Conservation (phyloP, 1,140 invertebrate genomes). For the Mylabris phalerata region DNA sequence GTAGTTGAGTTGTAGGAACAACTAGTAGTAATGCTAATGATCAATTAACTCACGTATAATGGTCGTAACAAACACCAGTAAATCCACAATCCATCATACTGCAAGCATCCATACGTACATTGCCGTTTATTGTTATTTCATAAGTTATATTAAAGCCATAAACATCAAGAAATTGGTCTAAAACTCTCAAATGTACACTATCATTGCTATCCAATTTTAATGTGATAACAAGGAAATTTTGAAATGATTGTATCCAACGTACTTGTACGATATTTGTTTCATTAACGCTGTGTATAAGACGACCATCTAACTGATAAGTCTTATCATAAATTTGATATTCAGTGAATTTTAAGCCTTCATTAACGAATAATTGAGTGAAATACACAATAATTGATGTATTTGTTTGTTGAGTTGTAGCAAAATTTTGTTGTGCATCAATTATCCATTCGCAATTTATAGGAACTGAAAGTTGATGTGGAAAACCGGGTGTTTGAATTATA, state of each 20-base stretch:
- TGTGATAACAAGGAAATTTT: slow-evolving; percentile 71
- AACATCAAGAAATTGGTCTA: slow-evolving; percentile 73
- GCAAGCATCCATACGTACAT: slow-evolving; percentile 56
- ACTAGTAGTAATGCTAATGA: not conserved
- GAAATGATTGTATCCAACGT: slow-evolving; percentile 59
- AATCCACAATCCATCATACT: slow-evolving; percentile 73
- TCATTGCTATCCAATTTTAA: slow-evolving; percentile 65
- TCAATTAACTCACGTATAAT: slow-evolving; percentile 35
- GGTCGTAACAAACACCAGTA: slow-evolving; percentile 65
- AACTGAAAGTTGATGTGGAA: slow-evolving; percentile 60
- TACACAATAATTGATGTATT: slow-evolving; percentile 71
- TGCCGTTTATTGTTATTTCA: slow-evolving; percentile 54
- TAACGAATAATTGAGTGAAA: slow-evolving; percentile 80
- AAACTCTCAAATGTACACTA: slow-evolving; percentile 74
- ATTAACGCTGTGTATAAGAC: slow-evolving; percentile 54
- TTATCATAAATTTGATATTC: slow-evolving; percentile 77
- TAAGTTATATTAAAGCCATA: slow-evolving; percentile 92
- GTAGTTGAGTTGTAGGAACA: too few relatives aligned
- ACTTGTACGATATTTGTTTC: slow-evolving; percentile 59
- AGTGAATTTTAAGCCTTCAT: slow-evolving; percentile 69
- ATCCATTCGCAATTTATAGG: slow-evolving; percentile 82
- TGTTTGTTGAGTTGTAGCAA: slow-evolving; percentile 28
- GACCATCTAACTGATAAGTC: slow-evolving; percentile 56
- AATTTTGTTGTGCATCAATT: slow-evolving; percentile 65
- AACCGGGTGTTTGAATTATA: slow-evolving; percentile 72